These are phyloP conservation scores for Meganola albula DNA, from an alignment of 2,888 invertebrate genomes.

Conservation along the genomic window DNA sequence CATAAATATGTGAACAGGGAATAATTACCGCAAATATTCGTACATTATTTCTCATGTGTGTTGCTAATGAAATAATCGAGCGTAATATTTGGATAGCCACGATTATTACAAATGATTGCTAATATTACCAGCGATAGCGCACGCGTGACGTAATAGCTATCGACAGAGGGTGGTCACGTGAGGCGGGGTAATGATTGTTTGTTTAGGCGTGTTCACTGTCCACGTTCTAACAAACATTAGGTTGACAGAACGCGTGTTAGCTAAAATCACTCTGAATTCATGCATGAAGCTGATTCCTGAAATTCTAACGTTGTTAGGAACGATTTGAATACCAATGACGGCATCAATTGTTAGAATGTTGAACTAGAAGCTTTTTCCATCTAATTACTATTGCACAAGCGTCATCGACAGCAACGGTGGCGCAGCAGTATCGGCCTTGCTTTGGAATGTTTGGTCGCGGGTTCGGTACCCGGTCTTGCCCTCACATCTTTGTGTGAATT, in stretches of 20 bases:
- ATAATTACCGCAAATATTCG: no score
- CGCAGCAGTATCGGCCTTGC: no score
- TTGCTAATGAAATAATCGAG: conserved; percentile 14
- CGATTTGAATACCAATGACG: no score
- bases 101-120: conserved; percentile 28
- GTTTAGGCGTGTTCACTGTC: conserved; percentile 55
- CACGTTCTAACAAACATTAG: conserved; percentile 36
- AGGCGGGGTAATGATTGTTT: conserved; percentile 56
- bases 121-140: conserved; percentile 28
- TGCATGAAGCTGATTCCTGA: not conserved
- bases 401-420: no score
- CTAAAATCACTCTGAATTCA: conserved; percentile 45
- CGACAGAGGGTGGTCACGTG: conserved; percentile 17
- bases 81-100: not conserved
- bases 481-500: no score
- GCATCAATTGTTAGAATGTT: no score
- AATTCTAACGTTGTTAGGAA: not conserved
- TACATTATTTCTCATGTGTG: conserved; percentile 3
- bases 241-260: conserved; percentile 57
- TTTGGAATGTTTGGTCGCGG: no score
- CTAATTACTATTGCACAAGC: no score
- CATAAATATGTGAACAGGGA: no score
- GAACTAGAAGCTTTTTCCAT: no score
- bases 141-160: conserved; percentile 27
- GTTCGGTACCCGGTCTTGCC: no score